Conservation (phyloP, 2,113 vertebrate species). For the Shinisaurus crocodilurus region DNA sequence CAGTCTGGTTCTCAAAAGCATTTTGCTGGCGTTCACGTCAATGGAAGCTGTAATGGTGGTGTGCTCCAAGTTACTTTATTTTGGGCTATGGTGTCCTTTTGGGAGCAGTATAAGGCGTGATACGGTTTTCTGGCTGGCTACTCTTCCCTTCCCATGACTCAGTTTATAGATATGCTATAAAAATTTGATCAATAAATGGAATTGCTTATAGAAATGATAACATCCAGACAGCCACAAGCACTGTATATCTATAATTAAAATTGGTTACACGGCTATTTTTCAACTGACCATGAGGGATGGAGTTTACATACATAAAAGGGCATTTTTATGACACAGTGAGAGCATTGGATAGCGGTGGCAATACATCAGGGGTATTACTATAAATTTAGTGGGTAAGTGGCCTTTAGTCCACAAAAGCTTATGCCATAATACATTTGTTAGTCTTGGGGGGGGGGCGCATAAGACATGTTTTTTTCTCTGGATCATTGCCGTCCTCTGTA, state of each 20-base stretch:
- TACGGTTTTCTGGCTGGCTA: not conserved
- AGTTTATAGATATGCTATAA: conserved; percentile 27
- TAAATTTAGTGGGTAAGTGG: not conserved
- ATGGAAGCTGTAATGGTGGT: not conserved
- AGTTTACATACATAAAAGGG: not conserved
- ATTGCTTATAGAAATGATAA: conserved; percentile 20
- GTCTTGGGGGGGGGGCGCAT: not conserved
- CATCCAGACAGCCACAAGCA: not conserved
- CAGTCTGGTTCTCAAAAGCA: conserved; percentile 2
- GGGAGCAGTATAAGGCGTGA: not conserved
- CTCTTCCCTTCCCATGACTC: not conserved
- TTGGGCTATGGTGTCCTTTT: conserved; percentile 29
- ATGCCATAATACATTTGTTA: not conserved
- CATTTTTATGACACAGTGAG: not conserved
- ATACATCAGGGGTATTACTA: not conserved
- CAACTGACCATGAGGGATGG: not conserved
- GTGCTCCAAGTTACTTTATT: not conserved
- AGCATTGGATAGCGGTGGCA: not conserved
- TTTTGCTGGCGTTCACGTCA: not conserved
- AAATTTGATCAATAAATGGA: conserved; percentile 43
- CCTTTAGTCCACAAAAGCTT: not conserved
- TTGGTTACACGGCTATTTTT: not conserved
- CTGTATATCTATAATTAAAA: not conserved
- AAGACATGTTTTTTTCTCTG: not conserved
- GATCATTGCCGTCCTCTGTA: not conserved